Conservation (phyloP, 2,888 invertebrate genomes). For the Hydraecia micacea region DNA sequence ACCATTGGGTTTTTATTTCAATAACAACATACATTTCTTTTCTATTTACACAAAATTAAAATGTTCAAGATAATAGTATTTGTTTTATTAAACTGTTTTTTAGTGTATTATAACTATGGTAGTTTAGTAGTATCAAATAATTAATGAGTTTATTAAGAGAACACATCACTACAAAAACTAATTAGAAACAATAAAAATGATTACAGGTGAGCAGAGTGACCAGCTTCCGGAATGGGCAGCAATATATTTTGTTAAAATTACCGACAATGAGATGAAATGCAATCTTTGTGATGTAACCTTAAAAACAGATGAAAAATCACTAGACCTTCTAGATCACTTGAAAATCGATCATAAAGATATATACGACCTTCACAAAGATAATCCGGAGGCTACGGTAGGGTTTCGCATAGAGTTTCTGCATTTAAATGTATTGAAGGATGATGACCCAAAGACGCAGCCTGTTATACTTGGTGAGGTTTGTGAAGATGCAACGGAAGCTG, state of each 20-base stretch:
- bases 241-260: constrained; percentile 79
- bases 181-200: constrained; percentile 32
- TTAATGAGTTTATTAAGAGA: constrained; percentile 1
- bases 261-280: constrained; percentile 74
- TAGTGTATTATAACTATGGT: not conserved
- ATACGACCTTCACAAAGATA: constrained; percentile 83
- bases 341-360: constrained; percentile 79
- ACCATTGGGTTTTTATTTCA: constrained; percentile 27
- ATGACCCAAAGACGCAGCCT: constrained; percentile 74
- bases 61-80: not conserved
- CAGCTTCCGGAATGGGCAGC: constrained; percentile 81
- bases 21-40: not conserved
- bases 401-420: constrained; percentile 86
- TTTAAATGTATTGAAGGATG: constrained; percentile 80
- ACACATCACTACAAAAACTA: not conserved
- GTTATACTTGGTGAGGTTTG: constrained; percentile 80
- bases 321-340: constrained; percentile 77
- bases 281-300: constrained; percentile 80
- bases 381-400: constrained; percentile 80
- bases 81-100: constrained; percentile 35
- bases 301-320: constrained; percentile 72
- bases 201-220: constrained; percentile 57
- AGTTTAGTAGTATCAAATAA: constrained; percentile 3
- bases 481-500: constrained; percentile 70
- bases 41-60: constrained; percentile 23